phyloP scores from a whole-genome alignment of 2,113 vertebrate species.

The Rhinopomastus cyanomelas region DNA sequence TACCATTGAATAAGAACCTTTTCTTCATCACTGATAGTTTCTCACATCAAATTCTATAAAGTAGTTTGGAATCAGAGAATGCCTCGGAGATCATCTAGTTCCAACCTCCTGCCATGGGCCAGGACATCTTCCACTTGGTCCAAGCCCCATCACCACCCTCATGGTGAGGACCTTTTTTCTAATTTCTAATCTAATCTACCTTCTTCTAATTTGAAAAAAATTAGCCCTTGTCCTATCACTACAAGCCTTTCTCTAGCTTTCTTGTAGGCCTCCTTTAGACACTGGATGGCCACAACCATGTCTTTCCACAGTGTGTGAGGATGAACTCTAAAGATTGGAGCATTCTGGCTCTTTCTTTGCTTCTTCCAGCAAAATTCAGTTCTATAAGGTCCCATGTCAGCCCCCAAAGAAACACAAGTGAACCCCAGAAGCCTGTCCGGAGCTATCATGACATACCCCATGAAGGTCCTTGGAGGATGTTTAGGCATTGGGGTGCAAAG shows the following conservation, averaged over 20 bases:
- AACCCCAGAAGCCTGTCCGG: rapidly evolving
- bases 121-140: no score
- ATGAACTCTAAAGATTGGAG: not conserved
- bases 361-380: not conserved
- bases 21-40: not conserved
- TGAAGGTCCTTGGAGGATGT: not conserved
- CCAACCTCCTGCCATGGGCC: no score
- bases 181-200: no score
- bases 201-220: no score
- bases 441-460: rapidly evolving
- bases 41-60: not conserved
- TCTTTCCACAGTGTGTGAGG: not conserved
- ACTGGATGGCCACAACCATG: no score
- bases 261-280: no score
- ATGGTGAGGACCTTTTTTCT: no score
- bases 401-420: not conserved
- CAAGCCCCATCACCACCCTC: no score
- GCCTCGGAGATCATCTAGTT: no score
- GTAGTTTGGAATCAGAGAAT: not conserved
- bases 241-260: no score
- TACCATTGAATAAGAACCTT: not conserved
- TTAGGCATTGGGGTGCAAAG: not conserved
- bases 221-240: no score
- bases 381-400: not conserved
- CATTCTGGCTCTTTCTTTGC: not conserved